Evolutionary conservation across 2,888 invertebrate species (phyloP).

Genomic region (Ctena decussata): DNA sequence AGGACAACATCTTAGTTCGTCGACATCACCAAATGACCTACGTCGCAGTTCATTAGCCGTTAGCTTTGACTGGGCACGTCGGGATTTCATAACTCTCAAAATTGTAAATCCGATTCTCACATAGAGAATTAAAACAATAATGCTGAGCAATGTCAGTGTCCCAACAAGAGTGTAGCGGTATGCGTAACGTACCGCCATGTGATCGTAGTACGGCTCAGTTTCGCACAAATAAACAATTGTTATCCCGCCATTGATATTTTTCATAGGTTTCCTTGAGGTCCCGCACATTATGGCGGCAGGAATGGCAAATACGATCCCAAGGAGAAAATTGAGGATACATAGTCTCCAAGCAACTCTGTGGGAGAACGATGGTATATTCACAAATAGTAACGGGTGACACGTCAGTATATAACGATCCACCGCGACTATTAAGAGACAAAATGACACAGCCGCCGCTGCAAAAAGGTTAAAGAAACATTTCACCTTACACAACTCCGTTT

Average conservation of each 20-base stretch:
- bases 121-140: conserved; percentile 46
- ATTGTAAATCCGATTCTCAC: conserved; percentile 50
- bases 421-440: conserved; percentile 53
- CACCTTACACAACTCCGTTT: conserved; percentile 45
- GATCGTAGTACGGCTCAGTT: conserved; percentile 44
- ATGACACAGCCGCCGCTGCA: conserved; percentile 51
- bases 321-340: conserved; percentile 36
- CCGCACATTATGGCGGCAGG: conserved; percentile 62
- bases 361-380: conserved; percentile 43
- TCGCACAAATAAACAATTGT: conserved; percentile 47
- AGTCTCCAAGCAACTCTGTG: conserved; percentile 37
- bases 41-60: background rate
- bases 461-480: conserved; percentile 64
- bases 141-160: conserved; percentile 27
- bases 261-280: conserved; percentile 34
- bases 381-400: conserved; percentile 46
- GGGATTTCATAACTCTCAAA: conserved; percentile 39
- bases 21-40: background rate
- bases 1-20: background rate
- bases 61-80: background rate
- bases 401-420: conserved; percentile 57
- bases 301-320: conserved; percentile 46
- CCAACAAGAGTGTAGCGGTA: conserved; percentile 38
- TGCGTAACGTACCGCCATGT: conserved; percentile 10
- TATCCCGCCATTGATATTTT: conserved; percentile 5